Base-by-base conservation (phyloP, 2,888 invertebrate species). In the Amphipyra berbera region DNA sequence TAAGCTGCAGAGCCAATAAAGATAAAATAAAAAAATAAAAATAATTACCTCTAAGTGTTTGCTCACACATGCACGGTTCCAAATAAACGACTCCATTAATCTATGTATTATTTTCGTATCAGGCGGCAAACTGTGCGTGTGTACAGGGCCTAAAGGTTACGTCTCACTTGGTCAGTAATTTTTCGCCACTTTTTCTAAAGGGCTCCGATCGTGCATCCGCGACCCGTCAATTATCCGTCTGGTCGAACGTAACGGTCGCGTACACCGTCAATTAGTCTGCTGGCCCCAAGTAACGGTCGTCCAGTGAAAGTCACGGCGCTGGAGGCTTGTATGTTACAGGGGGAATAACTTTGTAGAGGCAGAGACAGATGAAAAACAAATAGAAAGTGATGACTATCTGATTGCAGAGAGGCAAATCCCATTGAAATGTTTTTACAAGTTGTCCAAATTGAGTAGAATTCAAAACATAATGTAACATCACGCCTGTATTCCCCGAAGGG, bases 101-200 rank as follows among this genome's bases (percentile, higher is more conserved):
- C 6, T 30, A 7, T n/a, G 6, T 30, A 30, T 1, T 7, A 6
- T 30, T 2, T 30, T 5, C 6, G 27, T 30, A 6, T 6, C 27
- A 30, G 6, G 30, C 30, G 7, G 30, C 4, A 30, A 30, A 6
- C 30, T 30, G 30, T 6, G 30, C 30, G 30, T 30, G 30, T 30
- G 7, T 2, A 21, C 1, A 3, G 12, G 38, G 46, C 27, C 15
- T 10, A 68, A 63, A 58, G 64, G 58, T n/a, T n/a, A n/a, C n/a
- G n/a, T 68, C 35, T 45, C 54, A 21, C 21, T 13, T 40, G 58
- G 30, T 40, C 3, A 21, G 33, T 60, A 14, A 56, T 49, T 38
- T 61, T 67, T 62, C 41, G 37, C 58, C 45, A 69, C 30, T 65
- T 65, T 69, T 69, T 55, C 10, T 50, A 15, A 52, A 60, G 60